Evolutionary conservation across 53 echinoderm and acorn worm species (phyloP), one percentile per base, ranked within the genome.

Genomic region (Echinometra lucunter): DNA sequence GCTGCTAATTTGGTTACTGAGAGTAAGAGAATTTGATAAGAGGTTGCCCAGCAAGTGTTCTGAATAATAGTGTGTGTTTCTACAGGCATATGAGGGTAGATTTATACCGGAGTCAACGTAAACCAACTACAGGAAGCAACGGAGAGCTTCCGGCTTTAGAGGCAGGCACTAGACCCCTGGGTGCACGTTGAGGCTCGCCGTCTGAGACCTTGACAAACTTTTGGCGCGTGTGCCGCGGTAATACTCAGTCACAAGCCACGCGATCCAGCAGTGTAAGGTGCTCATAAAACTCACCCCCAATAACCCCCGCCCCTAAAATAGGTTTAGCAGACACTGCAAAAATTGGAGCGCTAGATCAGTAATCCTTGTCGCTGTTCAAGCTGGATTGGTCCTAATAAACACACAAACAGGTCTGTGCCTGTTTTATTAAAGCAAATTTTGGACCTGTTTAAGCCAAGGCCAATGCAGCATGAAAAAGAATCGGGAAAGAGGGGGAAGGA

Each of bases 41-140:
- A 93, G 75, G 93, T 78, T 83, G 94, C 66, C 82, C 94, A 58
- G 66, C 44, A 57, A 58, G 94, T 94, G 94, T 60, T 83, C 75
- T 83, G 45, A 53, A 82, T 83, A 94, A 94, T 58, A 94, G 83
- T 83, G 83, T 93, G 81, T 55, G 91, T 92, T 78, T 40, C 94
- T 94, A 83, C 85, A 58, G 94, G 94, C 94, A 94, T 94, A 44
- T 85, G 85, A 83, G 94, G 94, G 94, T 63, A 94, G 83, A 94
- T 94, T 94, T 94, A 94, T 94, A 94, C 94, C 94, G 94, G 85
- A 94, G 94, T 94, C 94, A 94, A 94, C 94, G 83, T 94, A 94
- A 94, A 94, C 94, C 94, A 94, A 58, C 58, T 58, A 94, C 83
- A 94, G 94, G 94, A 94, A 94, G 94, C 94, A 94, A 94, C 94